Evolutionary conservation across 2,113 vertebrate genomes (phyloP), one percentile per base, ranked within the genome.

Genomic region (Cebus imitator): DNA sequence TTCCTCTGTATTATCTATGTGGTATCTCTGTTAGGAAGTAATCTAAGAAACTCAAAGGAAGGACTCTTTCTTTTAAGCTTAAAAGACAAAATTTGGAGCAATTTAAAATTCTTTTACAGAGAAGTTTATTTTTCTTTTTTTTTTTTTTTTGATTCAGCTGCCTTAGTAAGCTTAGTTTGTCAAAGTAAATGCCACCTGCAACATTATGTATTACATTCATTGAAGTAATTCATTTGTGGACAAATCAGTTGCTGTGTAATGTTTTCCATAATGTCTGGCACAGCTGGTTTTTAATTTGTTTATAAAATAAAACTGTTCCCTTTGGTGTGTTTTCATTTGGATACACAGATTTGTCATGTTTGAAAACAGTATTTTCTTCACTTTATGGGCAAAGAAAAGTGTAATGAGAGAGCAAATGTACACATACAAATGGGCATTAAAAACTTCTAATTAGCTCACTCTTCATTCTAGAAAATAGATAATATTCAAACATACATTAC

Each of bases 231-330:
- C 94, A 94, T 94, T 95, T 96, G 50, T 92, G 96, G 83, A 90
- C 81, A 92, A 95, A 96, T 75, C 43, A 45, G 83, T 95, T 94
- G 76, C 81, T 52, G 10, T 73, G 48, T 32, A 96, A 81, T 88
- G 50, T 76, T 93, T 93, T 92, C 30, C 37, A 18, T 81, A 78
- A 95, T 66, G 91, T 89, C 27, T 95, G 58, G 68, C 85, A 87
- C 92, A 98, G 96, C 93, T 97, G 90, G 14, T 72, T 97, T 93
- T 95, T 83, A 97, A 95, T 97, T 96, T 95, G 70, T 70, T 48
- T 90, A 81, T 94, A 91, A 91, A 96, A 68, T 27, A 91, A 94
- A 92, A 55, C 68, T 30, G 92, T 95, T 90, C 57, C 93, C 73
- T 96, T 87, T 92, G 72, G 66, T 92, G n/a, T 72, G 37, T 95